Conservation (phyloP, 2,888 invertebrate species). For the Scelioninae gen. 1 region DNA sequence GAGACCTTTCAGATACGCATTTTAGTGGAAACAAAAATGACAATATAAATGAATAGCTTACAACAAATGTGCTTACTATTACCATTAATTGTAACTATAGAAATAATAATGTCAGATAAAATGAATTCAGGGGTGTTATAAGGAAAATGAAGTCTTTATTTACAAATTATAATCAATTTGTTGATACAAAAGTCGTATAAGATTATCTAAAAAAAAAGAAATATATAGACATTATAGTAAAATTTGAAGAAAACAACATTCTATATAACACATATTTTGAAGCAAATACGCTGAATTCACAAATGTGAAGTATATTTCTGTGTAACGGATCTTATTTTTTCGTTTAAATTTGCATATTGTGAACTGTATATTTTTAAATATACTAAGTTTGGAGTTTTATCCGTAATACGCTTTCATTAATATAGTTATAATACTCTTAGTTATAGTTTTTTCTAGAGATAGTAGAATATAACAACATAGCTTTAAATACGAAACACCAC, state of each 20-base stretch:
- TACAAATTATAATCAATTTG: constrained; percentile 2
- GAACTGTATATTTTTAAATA: not conserved
- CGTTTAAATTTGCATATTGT: not conserved
- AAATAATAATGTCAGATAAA: not conserved
- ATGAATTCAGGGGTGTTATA: constrained; percentile 4
- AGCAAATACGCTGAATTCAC: no score
- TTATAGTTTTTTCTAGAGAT: not conserved
- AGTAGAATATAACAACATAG: constrained; percentile 2
- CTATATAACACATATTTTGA: no score
- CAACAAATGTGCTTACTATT: constrained; percentile 28
- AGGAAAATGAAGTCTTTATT: constrained; percentile 35
- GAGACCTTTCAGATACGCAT: constrained; percentile 58
- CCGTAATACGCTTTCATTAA: not conserved
- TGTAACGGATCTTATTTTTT: no score
- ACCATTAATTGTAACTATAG: not conserved
- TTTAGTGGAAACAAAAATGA: not conserved
- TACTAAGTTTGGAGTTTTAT: not conserved
- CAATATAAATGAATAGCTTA: constrained; percentile 17
- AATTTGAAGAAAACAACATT: no score
- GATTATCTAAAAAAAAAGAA: constrained; percentile 16
- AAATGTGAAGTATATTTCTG: no score
- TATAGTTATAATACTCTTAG: not conserved
- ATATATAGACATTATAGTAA: not conserved
- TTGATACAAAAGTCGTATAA: constrained; percentile 17
- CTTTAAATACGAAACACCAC: not conserved